phyloP scores from a whole-genome alignment of 1,140 invertebrate genomes.

The Penaeus chinensis region DNA sequence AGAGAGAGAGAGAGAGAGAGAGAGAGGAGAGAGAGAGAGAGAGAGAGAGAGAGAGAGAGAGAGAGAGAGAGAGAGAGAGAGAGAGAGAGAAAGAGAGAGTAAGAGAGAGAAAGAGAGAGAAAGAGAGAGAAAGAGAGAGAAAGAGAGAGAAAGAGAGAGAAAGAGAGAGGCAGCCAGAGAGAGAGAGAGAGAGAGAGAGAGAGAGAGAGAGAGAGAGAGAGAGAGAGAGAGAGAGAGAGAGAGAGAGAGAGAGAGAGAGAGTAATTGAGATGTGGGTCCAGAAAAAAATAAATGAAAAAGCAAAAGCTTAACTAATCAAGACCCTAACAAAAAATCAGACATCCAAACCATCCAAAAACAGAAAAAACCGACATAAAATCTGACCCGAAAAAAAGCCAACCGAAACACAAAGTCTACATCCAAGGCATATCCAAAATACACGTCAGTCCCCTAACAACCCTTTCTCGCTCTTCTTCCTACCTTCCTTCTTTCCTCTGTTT shows the following conservation, averaged over 20 bases:
- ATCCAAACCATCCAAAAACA: no score
- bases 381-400: background rate
- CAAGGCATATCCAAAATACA: no score
- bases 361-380: background rate
- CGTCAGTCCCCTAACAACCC: no score
- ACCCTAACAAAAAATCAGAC: no score
- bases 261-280: background rate
- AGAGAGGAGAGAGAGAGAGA: background rate
- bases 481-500: constrained; percentile 8
- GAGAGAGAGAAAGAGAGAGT: background rate
- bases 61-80: background rate
- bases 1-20: no score
- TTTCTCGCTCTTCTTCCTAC: no score
- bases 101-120: background rate
- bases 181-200: background rate
- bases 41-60: constrained; percentile 11
- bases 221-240: constrained; percentile 6
- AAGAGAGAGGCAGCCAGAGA: no score
- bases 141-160: background rate
- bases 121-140: constrained; percentile 8
- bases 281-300: background rate
- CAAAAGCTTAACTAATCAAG: background rate
- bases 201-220: constrained; percentile 11
- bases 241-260: background rate
- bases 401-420: no score